Evolutionary conservation across 2,797 vertebrate genomes (phyloP).

Genomic region (Botia kubotai): DNA sequence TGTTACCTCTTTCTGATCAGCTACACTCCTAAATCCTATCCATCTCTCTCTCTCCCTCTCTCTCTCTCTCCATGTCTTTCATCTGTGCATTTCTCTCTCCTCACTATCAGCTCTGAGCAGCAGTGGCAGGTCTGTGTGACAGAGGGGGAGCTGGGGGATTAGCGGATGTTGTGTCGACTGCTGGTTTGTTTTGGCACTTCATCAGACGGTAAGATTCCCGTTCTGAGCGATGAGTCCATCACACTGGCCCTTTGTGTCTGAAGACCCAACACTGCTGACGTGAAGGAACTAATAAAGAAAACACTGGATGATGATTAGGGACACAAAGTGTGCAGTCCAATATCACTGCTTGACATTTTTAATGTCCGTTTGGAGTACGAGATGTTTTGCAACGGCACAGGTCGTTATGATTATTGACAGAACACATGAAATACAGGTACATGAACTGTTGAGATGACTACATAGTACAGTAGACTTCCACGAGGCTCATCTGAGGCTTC

Average conservation of each 20-base stretch:
- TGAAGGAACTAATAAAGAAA: slow-evolving; percentile 11
- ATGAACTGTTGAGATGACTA: slow-evolving; percentile 19
- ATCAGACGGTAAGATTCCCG: slow-evolving; percentile 36
- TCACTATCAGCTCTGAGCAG: slow-evolving; percentile 58
- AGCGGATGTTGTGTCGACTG: slow-evolving; percentile 27
- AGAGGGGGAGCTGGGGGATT: slow-evolving; percentile 42
- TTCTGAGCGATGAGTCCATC: slow-evolving; percentile 34
- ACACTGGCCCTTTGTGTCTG: slow-evolving; percentile 29
- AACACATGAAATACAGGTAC: slow-evolving; percentile 1
- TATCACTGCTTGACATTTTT: slow-evolving; percentile 19
- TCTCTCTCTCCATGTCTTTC: slow-evolving; percentile 44
- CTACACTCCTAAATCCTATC: slow-evolving; percentile 14
- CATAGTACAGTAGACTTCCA: neutral
- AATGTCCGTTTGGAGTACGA: slow-evolving; percentile 30
- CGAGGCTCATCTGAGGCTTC: neutral
- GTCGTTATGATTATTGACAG: slow-evolving; percentile 9
- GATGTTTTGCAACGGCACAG: slow-evolving; percentile 32
- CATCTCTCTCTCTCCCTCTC: slow-evolving; percentile 29
- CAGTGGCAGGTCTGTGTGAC: slow-evolving; percentile 19
- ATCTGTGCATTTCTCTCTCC: slow-evolving; percentile 61
- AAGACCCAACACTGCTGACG: slow-evolving; percentile 12
- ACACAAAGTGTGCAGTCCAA: neutral
- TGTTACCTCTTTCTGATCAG: slow-evolving; percentile 33
- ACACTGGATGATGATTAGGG: slow-evolving; percentile 40
- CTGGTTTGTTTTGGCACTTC: slow-evolving; percentile 50